Evolutionary conservation across 1,140 invertebrate species (phyloP).

Genomic region (Triops longicaudatus): DNA sequence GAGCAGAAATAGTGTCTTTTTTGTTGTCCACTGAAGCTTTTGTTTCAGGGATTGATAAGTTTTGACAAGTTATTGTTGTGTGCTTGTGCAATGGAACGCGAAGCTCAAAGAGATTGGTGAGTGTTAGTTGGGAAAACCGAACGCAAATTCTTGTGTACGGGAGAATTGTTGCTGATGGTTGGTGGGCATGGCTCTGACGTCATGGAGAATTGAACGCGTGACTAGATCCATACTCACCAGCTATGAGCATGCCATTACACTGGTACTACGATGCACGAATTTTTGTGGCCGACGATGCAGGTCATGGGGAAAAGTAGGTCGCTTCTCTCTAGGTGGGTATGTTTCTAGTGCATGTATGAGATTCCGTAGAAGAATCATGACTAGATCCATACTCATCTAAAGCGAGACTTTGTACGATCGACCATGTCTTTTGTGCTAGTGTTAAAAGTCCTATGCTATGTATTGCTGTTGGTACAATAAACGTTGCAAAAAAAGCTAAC

Average conservation of each 20-base stretch:
- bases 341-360: slow-evolving; percentile 35
- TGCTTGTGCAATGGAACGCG: not conserved
- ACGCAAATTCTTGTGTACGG: not conserved
- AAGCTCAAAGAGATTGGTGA: not conserved
- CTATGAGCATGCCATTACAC: slow-evolving; percentile 26
- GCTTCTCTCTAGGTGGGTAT: slow-evolving; percentile 35
- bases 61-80: not conserved
- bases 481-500: slow-evolving; percentile 2
- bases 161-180: slow-evolving; percentile 24
- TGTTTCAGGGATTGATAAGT: not conserved
- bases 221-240: slow-evolving; percentile 82
- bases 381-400: slow-evolving; percentile 38
- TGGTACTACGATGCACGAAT: not conserved
- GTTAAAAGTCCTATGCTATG: not conserved
- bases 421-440: not conserved
- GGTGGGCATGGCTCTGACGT: slow-evolving; percentile 69
- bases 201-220: slow-evolving; percentile 43
- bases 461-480: not conserved
- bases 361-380: slow-evolving; percentile 30
- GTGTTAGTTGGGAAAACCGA: not conserved
- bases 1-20: not conserved
- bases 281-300: slow-evolving; percentile 19
- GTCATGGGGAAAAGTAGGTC: slow-evolving; percentile 22
- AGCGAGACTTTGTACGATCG: slow-evolving; percentile 28
- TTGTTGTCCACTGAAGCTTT: not conserved